Evolutionary conservation across 2,113 vertebrate species (phyloP), one percentile per base, ranked within the genome.

Genomic region (Maccullochella peelii): DNA sequence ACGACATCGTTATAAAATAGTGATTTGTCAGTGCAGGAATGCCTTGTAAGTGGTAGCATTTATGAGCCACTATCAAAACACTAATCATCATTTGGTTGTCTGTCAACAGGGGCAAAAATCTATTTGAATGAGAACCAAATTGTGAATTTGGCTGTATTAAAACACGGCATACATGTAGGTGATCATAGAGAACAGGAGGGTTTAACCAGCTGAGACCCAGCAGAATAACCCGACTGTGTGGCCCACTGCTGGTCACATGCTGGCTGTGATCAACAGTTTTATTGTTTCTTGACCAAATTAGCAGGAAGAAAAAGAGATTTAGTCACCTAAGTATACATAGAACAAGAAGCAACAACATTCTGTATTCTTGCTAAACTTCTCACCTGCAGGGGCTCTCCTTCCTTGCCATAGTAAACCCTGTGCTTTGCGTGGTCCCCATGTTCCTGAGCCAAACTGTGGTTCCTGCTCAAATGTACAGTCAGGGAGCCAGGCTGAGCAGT

Each of bases 341-440:
- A 72, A 72, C 33, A 42, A n/a, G 30, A 16, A 71, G 21, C 9
- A 47, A 12, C 38, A 21, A 5, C 54, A 25, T 18, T 49, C 15
- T 20, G 40, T 21, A 25, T 38, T 47, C 10, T n/a, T 50, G 10
- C 7, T 40, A 42, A 49, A 18, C 10, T 6, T 33, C 84, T 83
- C 68, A 91, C 91, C 84, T 65, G 0, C 3, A 78, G 55, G 16
- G 15, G n/a, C 66, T 88, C 55, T 8, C 83, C 88, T 5, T 89
- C 69, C 36, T 38, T 77, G 59, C 82, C 85, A 18, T 82, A 87
- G 66, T 54, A 77, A 9, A 92, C 73, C 50, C 40, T 27, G 50
- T 87, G 50, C 12, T 18, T 6, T 1, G 16, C 23, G 15, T 77
- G 3, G 16, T 21, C 23, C 0, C 1, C 85, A 47, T 89, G 0